Base-by-base conservation (phyloP, 2,797 vertebrate genomes). In the Anas capensis region DNA sequence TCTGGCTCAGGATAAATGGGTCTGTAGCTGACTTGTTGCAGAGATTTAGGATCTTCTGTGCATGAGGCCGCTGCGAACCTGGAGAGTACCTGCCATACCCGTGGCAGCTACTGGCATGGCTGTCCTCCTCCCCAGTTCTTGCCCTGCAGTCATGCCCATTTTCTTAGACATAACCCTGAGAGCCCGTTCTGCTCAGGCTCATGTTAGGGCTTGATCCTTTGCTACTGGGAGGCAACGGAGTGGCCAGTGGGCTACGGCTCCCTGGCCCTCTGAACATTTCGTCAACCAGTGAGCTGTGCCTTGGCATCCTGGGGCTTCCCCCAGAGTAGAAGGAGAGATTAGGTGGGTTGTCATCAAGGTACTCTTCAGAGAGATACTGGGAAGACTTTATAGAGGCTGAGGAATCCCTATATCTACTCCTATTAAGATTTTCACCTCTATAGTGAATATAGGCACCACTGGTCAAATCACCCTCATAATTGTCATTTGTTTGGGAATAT, bases 1-100 rank as follows among this genome's bases (percentile, higher is more conserved):
- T 90, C 78, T 98, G 98, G 94, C 98, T 98, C 17, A 98, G 97
- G 88, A 99, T 98, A 92, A 99, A 99, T 0, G 99, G 99, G 77
- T 98, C 98, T 10, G 98, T 97, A 75, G 98, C 98, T 11, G 98
- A 98, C 38, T 97, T 98, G 82, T 98, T 98, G 19, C 91, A 97
- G 6, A 70, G 75, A 86, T 95, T 97, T 23, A 96, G 97, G 8
- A 96, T 93, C 87, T 98, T 98, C 44, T 98, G 98, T 56, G 96
- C 90, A 70, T 71, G 97, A 10, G 97, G 85, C 38, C 94, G 97
- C 21, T 97, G 98, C 24, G 96, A 96, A 61, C 92, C 21, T 1
- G 98, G 97, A 70, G 98, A 98, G 70, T 88, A 97, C n/a, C 94
- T 98, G 65, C 97, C 97, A 11, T 97, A 97, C 53, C 44, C 73